Base-by-base conservation (phyloP, 2,888 invertebrate species). In the Polyommatus icarus region DNA sequence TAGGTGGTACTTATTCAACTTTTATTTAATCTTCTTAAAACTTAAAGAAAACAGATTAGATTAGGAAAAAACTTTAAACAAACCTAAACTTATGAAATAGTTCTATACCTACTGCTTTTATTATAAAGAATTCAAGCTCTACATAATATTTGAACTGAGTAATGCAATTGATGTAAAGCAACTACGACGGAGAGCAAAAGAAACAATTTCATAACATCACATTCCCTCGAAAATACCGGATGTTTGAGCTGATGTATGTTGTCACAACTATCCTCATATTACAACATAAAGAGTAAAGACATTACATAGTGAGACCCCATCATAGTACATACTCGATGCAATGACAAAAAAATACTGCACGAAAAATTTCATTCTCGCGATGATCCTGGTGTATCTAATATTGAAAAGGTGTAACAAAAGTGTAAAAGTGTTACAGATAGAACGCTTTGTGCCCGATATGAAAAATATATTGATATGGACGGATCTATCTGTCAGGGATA, bases 401-500 rank as follows among this genome's bases (percentile, higher is more conserved):
- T 57, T 80, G 20, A 59, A 78, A 77, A 81, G 79, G 73, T 78
- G 80, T 7, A 76, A 78, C 59, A 84, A 80, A 46, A 78, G 79
- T 24, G 75, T 79, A 2, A 50, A 77, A 10, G 71, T 83, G 1
- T 85, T 82, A 71, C 87, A 83, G 79, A 79, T 90, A 12, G 82
- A 81, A 24, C 85, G 91, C 77, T 88, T 87, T 77, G 15, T 88
- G 0, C 81, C 85, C 0, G 92, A 92, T 32, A 82, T 92, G 7
- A 91, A 87, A 78, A 85, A 92, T 78, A 83, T 93, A 75, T 81
- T 93, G 3, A 81, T 91, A 15, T 93, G 93, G 93, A 88, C 86
- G 0, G 81, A 84, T 50, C 80, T 91, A 7, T 81, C 84, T 2
- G 85, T 90, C 2, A 79, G 83, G 2, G 80, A 81, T 0, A 84